Conservation (phyloP, 2,113 vertebrate species). For the Motacilla tschutschensis region DNA sequence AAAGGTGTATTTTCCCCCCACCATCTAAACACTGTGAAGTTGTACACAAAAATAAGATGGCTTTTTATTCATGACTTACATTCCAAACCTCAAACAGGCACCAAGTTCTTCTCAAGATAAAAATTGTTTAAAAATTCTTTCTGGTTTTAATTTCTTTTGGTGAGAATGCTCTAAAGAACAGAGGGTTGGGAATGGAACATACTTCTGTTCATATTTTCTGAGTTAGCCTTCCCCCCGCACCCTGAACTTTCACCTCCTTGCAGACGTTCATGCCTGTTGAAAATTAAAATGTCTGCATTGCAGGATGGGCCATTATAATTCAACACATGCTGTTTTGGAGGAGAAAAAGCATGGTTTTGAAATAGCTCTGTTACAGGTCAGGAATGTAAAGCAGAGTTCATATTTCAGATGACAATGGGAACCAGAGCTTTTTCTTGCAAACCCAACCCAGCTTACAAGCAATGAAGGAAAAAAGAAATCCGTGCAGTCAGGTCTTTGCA, state of each 20-base stretch:
- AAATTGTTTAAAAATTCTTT: not conserved
- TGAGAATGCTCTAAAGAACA: not conserved
- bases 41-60: not conserved
- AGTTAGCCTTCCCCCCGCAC: not conserved
- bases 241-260: conserved; percentile 24
- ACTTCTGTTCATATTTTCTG: conserved; percentile 30
- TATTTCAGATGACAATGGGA: conserved; percentile 43
- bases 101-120: conserved; percentile 10
- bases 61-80: not conserved
- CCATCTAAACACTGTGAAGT: not conserved
- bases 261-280: conserved; percentile 38
- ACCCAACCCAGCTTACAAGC: not conserved
- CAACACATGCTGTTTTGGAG: conserved; percentile 48
- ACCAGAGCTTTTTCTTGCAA: conserved; percentile 26
- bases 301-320: conserved; percentile 51
- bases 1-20: not conserved
- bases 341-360: conserved; percentile 34
- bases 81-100: not conserved
- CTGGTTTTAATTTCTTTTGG: conserved; percentile 12
- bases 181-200: not conserved
- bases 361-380: conserved; percentile 48
- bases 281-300: conserved; percentile 51
- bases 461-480: not conserved
- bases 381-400: conserved; percentile 55
- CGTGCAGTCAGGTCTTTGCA: not conserved